Conservation (phyloP, 2,797 vertebrate genomes). For the Lerista edwardsae region DNA sequence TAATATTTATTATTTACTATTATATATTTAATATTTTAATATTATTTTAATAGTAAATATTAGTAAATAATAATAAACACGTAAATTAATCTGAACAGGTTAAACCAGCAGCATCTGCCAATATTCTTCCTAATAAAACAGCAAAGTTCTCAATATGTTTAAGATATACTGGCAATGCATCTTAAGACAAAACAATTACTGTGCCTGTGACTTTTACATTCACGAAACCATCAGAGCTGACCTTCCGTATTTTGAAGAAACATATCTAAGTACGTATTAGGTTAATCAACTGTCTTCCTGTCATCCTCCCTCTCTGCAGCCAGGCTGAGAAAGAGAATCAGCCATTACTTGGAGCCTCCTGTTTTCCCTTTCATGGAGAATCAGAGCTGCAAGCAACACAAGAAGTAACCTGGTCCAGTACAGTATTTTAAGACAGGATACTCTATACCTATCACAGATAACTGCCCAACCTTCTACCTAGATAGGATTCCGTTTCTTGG, state of each 20-base stretch:
- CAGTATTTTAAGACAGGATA: neutral
- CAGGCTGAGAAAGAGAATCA: neutral
- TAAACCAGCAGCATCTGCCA: no score
- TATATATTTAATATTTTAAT: no score
- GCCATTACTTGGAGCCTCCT: neutral
- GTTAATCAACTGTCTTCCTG: neutral
- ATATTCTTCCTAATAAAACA: no score
- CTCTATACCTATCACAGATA: neutral
- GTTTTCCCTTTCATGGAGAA: neutral
- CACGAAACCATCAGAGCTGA: neutral
- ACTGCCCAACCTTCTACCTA: neutral
- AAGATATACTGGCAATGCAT: no score
- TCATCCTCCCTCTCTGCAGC: neutral
- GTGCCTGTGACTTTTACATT: neutral
- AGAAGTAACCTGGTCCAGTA: neutral
- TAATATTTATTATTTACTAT: no score
- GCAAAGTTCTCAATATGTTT: no score
- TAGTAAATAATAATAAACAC: no score
- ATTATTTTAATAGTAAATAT: no score
- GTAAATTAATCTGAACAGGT: no score
- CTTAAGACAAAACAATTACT: neutral
- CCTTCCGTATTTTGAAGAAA: neutral
- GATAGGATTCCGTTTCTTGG: slow-evolving; percentile 4
- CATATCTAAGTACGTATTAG: neutral
- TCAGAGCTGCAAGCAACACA: neutral